Conservation (phyloP, 1,140 invertebrate species). For the Drosophila seguyi region DNA sequence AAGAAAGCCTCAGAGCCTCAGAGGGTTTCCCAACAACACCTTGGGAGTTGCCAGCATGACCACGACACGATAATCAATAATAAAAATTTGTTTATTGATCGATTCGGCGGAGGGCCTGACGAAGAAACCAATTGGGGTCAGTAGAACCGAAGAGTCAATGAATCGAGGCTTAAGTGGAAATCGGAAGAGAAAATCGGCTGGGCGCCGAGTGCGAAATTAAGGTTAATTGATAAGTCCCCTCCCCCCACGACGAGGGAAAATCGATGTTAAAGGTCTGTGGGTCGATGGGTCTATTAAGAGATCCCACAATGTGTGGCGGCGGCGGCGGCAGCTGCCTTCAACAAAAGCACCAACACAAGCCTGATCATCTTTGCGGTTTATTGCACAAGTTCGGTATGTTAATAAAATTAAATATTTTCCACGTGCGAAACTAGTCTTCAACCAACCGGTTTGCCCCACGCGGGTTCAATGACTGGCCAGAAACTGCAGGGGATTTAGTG, state of each 20-base stretch:
- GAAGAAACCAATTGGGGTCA: constrained; percentile 61
- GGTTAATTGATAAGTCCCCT: constrained; percentile 62
- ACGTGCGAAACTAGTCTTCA: constrained; percentile 32
- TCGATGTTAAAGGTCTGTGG: constrained; percentile 38
- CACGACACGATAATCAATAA: constrained; percentile 62
- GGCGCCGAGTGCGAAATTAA: constrained; percentile 66
- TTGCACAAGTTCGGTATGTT: constrained; percentile 30
- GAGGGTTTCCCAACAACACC: constrained; percentile 45
- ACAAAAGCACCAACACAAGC: constrained; percentile 1
- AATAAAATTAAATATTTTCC: constrained; percentile 16
- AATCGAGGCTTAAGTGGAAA: constrained; percentile 39
- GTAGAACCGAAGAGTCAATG: constrained; percentile 10
- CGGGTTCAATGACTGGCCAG: constrained; percentile 35
- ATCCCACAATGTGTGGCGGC: neutral
- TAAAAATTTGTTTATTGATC: constrained; percentile 63
- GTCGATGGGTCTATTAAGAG: constrained; percentile 20
- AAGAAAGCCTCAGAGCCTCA: constrained; percentile 12
- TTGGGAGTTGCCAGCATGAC: constrained; percentile 31
- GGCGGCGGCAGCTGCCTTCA: no score
- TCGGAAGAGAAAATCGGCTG: constrained; percentile 26
- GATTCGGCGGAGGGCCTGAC: constrained; percentile 16
- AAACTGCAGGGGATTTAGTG: constrained; percentile 14
- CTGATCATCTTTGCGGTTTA: constrained; percentile 15
- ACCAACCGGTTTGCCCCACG: constrained; percentile 33
- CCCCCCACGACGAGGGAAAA: constrained; percentile 1